phyloP scores from a whole-genome alignment of 1,140 invertebrate species.

The Brachionus calyciflorus region DNA sequence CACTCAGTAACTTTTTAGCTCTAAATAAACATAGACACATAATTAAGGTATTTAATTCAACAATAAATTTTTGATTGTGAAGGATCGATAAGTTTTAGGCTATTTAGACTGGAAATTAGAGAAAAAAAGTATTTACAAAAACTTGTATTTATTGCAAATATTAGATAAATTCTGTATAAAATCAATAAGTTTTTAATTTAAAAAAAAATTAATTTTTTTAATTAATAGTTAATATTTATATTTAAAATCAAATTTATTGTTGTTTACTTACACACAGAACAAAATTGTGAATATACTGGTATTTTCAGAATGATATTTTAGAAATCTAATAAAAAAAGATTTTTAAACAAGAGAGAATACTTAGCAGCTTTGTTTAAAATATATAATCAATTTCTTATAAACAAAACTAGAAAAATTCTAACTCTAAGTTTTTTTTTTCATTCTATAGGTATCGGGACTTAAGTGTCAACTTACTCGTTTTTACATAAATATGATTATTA shows the following conservation, averaged over 20 bases:
- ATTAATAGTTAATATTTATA: slow-evolving; percentile 41
- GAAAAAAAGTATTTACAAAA: no score
- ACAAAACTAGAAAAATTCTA: no score
- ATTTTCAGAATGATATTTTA: slow-evolving; percentile 37
- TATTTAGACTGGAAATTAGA: no score
- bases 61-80: no score
- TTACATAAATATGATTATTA: no score
- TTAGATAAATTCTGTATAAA: neutral
- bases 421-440: no score
- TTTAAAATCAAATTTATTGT: slow-evolving; percentile 32
- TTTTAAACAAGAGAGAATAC: neutral
- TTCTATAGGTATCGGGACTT: no score
- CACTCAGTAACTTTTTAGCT: neutral
- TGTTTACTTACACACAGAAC: neutral
- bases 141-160: slow-evolving; percentile 4
- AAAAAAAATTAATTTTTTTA: slow-evolving; percentile 36
- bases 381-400: no score
- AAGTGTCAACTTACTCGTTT: neutral
- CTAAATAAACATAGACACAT: neutral
- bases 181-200: neutral
- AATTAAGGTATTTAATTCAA: slow-evolving; percentile 35
- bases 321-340: neutral
- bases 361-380: neutral
- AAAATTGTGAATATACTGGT: neutral
- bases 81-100: no score